A percentile compares a stretch with the other conserved stretches of the same genome.
Conservation (phyloP, 2,113 vertebrate species). For the Brienomyrus longianalis region DNA sequence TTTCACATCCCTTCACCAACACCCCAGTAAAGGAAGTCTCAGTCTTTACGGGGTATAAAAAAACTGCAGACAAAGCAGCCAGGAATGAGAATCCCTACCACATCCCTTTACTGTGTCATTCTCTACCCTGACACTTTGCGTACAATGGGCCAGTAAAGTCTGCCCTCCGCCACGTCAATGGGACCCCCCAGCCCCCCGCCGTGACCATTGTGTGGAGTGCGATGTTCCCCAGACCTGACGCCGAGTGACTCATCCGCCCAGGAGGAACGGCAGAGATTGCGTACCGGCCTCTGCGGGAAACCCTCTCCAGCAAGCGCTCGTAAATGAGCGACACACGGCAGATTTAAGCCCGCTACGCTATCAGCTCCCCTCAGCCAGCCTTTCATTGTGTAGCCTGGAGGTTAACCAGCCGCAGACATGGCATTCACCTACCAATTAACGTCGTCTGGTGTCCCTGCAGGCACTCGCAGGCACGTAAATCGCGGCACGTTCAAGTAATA, state of each 20-base stretch:
- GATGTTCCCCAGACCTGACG: not conserved
- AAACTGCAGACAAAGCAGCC: not conserved
- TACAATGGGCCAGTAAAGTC: not conserved
- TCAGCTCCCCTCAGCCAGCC: not conserved
- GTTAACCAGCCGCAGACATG: not conserved
- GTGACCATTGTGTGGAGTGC: not conserved
- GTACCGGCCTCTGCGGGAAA: not conserved
- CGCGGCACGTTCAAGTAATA: conserved; percentile 26
- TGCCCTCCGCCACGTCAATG: not conserved
- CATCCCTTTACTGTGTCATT: not conserved
- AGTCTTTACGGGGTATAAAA: not conserved
- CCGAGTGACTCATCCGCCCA: not conserved
- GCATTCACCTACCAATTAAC: conserved; percentile 26
- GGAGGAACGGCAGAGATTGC: not conserved
- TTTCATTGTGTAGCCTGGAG: conserved; percentile 11
- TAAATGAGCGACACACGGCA: not conserved
- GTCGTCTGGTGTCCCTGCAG: conserved; percentile 16
- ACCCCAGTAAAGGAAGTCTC: not conserved
- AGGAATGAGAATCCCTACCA: not conserved
- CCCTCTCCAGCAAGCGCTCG: not conserved
- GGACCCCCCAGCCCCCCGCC: not conserved
- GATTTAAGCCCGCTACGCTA: not conserved
- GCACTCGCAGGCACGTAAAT: conserved; percentile 13
- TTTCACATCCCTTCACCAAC: not conserved
- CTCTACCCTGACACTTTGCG: not conserved